Base-by-base conservation (phyloP, 1,140 invertebrate species). In the Coelopa frigida region DNA sequence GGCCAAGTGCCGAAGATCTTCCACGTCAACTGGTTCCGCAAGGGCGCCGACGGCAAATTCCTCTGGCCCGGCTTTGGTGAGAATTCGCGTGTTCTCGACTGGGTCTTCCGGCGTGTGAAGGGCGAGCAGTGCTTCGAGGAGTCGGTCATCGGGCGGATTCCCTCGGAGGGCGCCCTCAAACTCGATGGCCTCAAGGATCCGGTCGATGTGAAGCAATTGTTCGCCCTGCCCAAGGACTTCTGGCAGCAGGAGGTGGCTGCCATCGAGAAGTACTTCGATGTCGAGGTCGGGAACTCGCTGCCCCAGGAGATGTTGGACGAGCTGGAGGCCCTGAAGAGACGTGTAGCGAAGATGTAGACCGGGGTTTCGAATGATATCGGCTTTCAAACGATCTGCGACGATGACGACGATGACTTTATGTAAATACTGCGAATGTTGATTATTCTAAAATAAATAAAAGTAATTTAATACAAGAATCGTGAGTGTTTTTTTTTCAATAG, bases 61-160 rank as follows among this genome's bases (percentile, higher is more conserved):
- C 61, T 95, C 14, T 95, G 92, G 92, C 91, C 91, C 17, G 91
- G 91, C 24, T 95, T 90, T 61, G 92, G 90, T 0, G 92, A 95
- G 42, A 95, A 95, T 57, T 79, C 81, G 11, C 75, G 91, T 10
- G 89, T 95, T 1, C 71, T 95, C 10, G 89, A 95, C 55, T 95
- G 91, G 91, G 80, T 94, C 48, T 72, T 90, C 36, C 75, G 80
- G 29, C 74, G 91, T 45, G 74, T 89, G 32, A 77, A 90, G 41
- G 78, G 77, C 1, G 83, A 92, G 61, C 71, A 78, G 1, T 78
- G 83, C 52, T 82, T 79, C 36, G 53, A 71, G 18, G 75, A 84
- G 14, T 83, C 86, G 7, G 76, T 88, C 0, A 83, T 94, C 44
- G 91, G 90, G 2, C 73, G 77, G 7, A 56, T 94, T 22, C 91